These are phyloP conservation scores for Baccha elongata DNA, from an alignment of 2,888 invertebrate genomes.

Conservation along the genomic window DNA sequence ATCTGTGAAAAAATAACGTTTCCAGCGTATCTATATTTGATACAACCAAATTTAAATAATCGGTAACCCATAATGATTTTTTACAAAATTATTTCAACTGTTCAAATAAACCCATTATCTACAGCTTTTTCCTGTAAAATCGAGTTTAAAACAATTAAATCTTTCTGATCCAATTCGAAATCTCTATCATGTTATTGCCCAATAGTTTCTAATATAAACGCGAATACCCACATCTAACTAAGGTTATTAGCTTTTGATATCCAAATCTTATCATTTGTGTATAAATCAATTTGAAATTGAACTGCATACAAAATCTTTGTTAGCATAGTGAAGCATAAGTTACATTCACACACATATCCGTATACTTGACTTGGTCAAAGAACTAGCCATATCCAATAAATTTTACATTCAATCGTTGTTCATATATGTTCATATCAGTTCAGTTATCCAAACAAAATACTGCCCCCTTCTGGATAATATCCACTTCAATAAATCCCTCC, in stretches of 20 bases:
- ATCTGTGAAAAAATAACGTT: too few species aligned
- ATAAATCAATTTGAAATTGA: conserved; percentile 18
- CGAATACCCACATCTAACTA: too few species aligned
- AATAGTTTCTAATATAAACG: too few species aligned
- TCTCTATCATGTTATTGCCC: too few species aligned
- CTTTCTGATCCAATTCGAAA: too few species aligned
- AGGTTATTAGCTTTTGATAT: background rate
- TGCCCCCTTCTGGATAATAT: conserved; percentile 24
- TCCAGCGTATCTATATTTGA: too few species aligned
- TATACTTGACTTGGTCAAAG: background rate
- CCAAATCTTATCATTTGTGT: conserved; percentile 12
- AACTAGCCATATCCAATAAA: background rate
- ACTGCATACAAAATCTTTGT: background rate
- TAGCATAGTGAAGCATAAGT: background rate
- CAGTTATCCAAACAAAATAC: conserved; percentile 41
- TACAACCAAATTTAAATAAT: too few species aligned
- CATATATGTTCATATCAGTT: conserved; percentile 33
- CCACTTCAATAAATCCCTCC: conserved; percentile 42
- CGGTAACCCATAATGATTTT: too few species aligned
- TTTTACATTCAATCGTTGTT: conserved; percentile 40
- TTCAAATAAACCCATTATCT: too few species aligned
- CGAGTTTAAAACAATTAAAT: too few species aligned
- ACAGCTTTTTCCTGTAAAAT: too few species aligned
- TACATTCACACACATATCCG: background rate
- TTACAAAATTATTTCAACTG: too few species aligned